Evolutionary conservation across 2,797 vertebrate genomes (phyloP).

Genomic region (Protosalanx chinensis): DNA sequence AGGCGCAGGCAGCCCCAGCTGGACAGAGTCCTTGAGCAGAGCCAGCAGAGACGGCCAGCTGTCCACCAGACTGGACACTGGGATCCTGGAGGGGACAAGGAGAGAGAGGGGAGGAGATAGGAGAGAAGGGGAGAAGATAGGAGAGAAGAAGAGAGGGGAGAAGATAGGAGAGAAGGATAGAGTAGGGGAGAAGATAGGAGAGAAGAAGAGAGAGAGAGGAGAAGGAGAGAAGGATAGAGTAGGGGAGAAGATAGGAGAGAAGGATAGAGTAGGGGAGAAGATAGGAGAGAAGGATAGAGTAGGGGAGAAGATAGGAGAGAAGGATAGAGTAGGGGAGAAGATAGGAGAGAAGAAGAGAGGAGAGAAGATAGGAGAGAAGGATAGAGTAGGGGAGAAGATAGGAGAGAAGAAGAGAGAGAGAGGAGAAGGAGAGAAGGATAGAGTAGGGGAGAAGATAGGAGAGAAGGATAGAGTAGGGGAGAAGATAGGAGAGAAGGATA

Average conservation of each 20-base stretch:
- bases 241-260: background rate
- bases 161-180: background rate
- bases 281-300: background rate
- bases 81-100: conserved; percentile 75
- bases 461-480: no score
- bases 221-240: background rate
- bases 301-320: background rate
- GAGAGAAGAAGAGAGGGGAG: no score
- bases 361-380: background rate
- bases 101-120: no score
- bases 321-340: background rate
- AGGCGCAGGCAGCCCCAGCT: conserved; percentile 89
- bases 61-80: conserved; percentile 92
- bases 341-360: background rate
- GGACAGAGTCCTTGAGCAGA: conserved; percentile 93
- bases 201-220: background rate
- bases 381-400: background rate
- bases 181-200: background rate
- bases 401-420: background rate
- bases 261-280: background rate
- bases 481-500: no score
- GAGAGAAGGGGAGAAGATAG: no score
- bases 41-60: conserved; percentile 92
- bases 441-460: no score
- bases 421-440: background rate